These are phyloP conservation scores for Zygaena filipendulae DNA, from an alignment of 2,888 invertebrate species.

Conservation along the genomic window DNA sequence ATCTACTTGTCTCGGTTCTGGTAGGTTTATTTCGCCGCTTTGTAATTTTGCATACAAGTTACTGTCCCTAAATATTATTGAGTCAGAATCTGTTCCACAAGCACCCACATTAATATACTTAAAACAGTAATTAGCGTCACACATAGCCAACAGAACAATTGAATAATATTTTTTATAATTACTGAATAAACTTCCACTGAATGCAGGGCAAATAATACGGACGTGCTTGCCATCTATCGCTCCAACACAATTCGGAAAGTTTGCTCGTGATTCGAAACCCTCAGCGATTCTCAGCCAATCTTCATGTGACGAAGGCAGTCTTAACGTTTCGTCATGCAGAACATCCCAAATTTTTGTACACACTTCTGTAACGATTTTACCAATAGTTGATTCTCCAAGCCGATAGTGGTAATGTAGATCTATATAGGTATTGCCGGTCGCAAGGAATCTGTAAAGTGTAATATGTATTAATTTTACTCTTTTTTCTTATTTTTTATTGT, in stretches of 20 bases:
- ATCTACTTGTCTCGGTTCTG: slow-evolving; percentile 8
- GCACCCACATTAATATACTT: slow-evolving; percentile 7
- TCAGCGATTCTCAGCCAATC: no score
- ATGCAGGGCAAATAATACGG: slow-evolving; percentile 6
- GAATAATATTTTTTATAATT: slow-evolving; percentile 8
- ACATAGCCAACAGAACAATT: slow-evolving; percentile 5
- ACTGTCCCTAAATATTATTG: slow-evolving; percentile 11
- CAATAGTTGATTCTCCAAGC: slow-evolving; percentile 25
- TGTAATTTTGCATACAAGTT: slow-evolving; percentile 8
- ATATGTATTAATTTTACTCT: no score
- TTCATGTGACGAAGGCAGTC: slow-evolving; percentile 8
- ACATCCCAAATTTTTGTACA: slow-evolving; percentile 23
- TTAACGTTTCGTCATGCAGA: slow-evolving; percentile 16
- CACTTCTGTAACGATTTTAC: slow-evolving; percentile 23
- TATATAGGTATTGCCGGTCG: slow-evolving; percentile 22
- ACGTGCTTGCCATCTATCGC: slow-evolving; percentile 13
- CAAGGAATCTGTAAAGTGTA: slow-evolving; percentile 22
- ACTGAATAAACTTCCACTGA: slow-evolving; percentile 10
- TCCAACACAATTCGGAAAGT: slow-evolving; percentile 13
- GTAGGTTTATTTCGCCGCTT: slow-evolving; percentile 7
- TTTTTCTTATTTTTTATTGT: no score
- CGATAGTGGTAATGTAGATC: slow-evolving; percentile 25
- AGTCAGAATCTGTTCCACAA: slow-evolving; percentile 12
- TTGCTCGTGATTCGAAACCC: slow-evolving; percentile 13
- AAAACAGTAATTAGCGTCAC: slow-evolving; percentile 8